Conservation (phyloP, 2,113 vertebrate genomes). For the Suricata suricatta region DNA sequence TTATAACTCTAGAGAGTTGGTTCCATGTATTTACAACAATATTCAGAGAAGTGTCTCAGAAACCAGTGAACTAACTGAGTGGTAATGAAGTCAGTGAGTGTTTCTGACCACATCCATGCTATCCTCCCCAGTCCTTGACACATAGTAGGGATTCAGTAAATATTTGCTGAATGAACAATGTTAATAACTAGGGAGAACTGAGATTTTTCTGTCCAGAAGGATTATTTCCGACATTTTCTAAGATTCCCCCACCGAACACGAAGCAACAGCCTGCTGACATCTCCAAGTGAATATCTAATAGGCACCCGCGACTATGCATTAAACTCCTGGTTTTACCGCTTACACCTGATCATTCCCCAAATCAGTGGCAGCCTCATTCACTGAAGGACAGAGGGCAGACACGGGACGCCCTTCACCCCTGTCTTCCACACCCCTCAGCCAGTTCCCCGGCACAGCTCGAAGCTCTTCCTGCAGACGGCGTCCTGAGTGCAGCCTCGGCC, state of each 20-base stretch:
- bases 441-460: not conserved
- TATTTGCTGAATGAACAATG: not conserved
- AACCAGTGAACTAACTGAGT: not conserved
- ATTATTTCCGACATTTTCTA: not conserved
- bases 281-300: not conserved
- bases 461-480: no score
- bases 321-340: not conserved
- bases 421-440: not conserved
- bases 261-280: not conserved
- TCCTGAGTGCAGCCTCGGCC: not conserved
- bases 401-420: not conserved
- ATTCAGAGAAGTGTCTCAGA: conserved; percentile 38
- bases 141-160: not conserved
- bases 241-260: not conserved
- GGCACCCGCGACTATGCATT: not conserved
- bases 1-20: conserved; percentile 50
- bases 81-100: not conserved
- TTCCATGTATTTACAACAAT: conserved; percentile 8
- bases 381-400: not conserved
- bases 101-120: not conserved
- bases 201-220: not conserved
- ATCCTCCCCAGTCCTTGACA: not conserved
- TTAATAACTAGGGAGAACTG: not conserved
- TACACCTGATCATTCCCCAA: not conserved
- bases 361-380: not conserved